Evolutionary conservation across 1,140 invertebrate species (phyloP).

Genomic region (Drosophila malerkotliana): DNA sequence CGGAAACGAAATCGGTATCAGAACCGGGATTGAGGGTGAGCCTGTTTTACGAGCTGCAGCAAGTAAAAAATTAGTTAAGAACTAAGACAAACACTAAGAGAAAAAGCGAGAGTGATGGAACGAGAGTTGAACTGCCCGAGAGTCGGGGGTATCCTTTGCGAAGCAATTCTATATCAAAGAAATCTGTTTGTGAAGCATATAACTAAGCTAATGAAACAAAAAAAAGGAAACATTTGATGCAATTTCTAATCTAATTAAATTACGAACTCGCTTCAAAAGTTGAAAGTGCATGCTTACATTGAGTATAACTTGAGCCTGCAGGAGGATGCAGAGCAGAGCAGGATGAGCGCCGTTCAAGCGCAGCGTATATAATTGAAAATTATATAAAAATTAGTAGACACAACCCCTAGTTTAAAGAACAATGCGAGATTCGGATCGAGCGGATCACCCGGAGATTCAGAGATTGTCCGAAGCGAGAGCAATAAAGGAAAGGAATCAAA

Average conservation of each 20-base stretch:
- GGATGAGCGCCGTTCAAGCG: conserved; percentile 15
- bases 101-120: conserved; percentile 10
- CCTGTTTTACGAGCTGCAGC: conserved; percentile 29
- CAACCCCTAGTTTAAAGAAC: conserved; percentile 32
- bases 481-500: conserved; percentile 8
- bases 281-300: conserved; percentile 64
- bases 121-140: conserved; percentile 16
- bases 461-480: conserved; percentile 7
- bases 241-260: conserved; percentile 60
- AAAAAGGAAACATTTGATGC: conserved; percentile 35
- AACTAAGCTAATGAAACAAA: conserved; percentile 22
- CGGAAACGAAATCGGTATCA: conserved; percentile 35
- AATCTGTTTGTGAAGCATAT: conserved; percentile 41
- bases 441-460: conserved; percentile 9
- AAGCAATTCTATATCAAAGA: conserved; percentile 74
- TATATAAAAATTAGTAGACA: conserved; percentile 66
- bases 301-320: conserved; percentile 67
- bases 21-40: conserved; percentile 2
- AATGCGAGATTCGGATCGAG: conserved; percentile 29
- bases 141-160: conserved; percentile 44
- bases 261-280: conserved; percentile 72
- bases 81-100: conserved; percentile 66
- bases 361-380: conserved; percentile 69
- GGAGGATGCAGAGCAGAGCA: background rate
- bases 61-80: conserved; percentile 74